phyloP scores from a whole-genome alignment of 2,888 invertebrate species.

The Lasioglossum zephyrum region DNA sequence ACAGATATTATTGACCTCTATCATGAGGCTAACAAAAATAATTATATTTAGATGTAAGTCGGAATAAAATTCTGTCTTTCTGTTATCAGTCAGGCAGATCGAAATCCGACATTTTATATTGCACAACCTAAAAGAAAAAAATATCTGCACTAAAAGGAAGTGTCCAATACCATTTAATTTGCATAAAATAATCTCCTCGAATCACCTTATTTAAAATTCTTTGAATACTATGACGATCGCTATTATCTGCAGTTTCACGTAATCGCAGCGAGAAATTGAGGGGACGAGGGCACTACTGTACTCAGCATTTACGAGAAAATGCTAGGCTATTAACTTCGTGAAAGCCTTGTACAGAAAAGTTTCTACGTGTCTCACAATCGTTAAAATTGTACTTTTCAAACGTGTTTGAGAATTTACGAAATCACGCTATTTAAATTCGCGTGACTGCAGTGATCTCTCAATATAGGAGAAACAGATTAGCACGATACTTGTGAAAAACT shows the following conservation, averaged over 20 bases:
- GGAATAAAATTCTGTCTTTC: too few relatives aligned
- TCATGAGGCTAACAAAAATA: too few relatives aligned
- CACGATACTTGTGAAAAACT: not conserved
- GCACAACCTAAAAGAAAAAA: too few relatives aligned
- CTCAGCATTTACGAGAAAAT: constrained; percentile 3
- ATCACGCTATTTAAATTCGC: not conserved
- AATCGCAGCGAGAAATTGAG: not conserved
- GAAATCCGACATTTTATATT: too few relatives aligned
- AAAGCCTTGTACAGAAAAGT: not conserved
- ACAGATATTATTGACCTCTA: too few relatives aligned
- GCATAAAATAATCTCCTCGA: not conserved
- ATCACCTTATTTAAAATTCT: not conserved
- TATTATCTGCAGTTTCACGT: not conserved
- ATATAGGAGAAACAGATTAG: not conserved
- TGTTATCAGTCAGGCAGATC: too few relatives aligned
- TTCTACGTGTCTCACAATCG: not conserved
- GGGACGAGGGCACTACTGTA: not conserved
- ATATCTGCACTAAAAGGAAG: too few relatives aligned
- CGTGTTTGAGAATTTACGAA: not conserved
- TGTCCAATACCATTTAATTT: too few relatives aligned
- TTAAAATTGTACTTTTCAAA: not conserved
- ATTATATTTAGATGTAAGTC: too few relatives aligned
- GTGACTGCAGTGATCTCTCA: not conserved
- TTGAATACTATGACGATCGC: not conserved
- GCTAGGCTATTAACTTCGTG: not conserved